phyloP scores from a whole-genome alignment of 2,888 invertebrate genomes.

The Coenonympha arcania region DNA sequence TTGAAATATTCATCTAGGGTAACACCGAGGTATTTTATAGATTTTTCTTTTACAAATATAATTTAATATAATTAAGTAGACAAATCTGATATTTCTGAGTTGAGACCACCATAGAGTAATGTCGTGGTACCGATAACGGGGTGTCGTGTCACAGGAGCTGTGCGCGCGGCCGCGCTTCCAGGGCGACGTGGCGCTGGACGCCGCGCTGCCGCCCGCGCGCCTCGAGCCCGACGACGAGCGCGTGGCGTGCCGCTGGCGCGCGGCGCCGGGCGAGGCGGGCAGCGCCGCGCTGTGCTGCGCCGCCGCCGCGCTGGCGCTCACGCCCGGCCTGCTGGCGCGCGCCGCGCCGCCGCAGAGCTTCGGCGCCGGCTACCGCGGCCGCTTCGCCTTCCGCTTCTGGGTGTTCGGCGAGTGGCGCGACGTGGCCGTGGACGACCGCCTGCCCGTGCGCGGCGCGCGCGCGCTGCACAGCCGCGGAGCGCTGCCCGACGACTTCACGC shows the following conservation, averaged over 20 bases:
- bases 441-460: slow-evolving; percentile 80
- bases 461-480: slow-evolving; percentile 75
- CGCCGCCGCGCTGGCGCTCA: slow-evolving; percentile 77
- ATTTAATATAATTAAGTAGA: no score
- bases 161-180: slow-evolving; percentile 77
- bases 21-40: no score
- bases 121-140: no score
- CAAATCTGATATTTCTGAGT: no score
- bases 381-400: slow-evolving; percentile 81
- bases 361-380: slow-evolving; percentile 16
- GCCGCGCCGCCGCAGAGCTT: slow-evolving; percentile 80
- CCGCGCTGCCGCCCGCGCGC: slow-evolving; percentile 11
- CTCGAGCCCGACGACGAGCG: slow-evolving; percentile 18
- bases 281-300: slow-evolving; percentile 74
- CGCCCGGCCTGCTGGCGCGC: slow-evolving; percentile 79
- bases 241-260: slow-evolving; percentile 29
- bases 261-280: slow-evolving; percentile 26
- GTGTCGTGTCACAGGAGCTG: slow-evolving; percentile 75
- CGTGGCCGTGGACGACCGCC: slow-evolving; percentile 81
- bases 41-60: no score
- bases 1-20: no score
- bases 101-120: no score
- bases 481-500: slow-evolving; percentile 79
- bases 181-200: slow-evolving; percentile 35
- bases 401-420: slow-evolving; percentile 86